A percentile compares a stretch with the other conserved stretches of the same genome.
Evolutionary conservation across 2,797 vertebrate species (phyloP).

Genomic region (Lateolabrax maculatus): DNA sequence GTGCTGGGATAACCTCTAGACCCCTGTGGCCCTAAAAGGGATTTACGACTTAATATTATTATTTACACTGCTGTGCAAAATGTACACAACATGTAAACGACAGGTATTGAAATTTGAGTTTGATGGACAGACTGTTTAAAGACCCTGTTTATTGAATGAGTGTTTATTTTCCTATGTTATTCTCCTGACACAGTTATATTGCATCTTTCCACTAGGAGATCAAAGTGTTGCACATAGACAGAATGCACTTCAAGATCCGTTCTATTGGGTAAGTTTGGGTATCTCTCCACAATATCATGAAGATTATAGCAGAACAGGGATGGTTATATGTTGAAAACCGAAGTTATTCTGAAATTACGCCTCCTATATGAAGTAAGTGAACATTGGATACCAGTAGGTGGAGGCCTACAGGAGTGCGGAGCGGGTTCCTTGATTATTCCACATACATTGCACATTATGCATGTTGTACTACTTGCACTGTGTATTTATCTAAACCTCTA

Average conservation of each 20-base stretch:
- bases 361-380: neutral
- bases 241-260: conserved; percentile 90
- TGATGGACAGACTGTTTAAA: neutral
- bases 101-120: neutral
- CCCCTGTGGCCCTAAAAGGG: neutral
- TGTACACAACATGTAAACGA: neutral
- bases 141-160: neutral
- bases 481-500: no score
- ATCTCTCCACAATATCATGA: neutral
- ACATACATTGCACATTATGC: no score
- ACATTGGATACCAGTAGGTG: neutral
- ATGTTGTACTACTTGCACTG: no score
- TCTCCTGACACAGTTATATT: conserved; percentile 3
- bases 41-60: no score
- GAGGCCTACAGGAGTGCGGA: no score
- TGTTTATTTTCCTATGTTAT: neutral
- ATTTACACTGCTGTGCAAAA: neutral
- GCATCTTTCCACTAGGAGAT: conserved; percentile 88
- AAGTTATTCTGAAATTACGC: neutral
- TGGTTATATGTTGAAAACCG: neutral
- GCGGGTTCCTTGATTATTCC: no score
- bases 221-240: conserved; percentile 93
- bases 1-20: neutral
- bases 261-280: conserved; percentile 93
- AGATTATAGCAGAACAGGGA: neutral